Evolutionary conservation across 2,888 invertebrate species (phyloP), one percentile per base, ranked within the genome.

Genomic region (Caenorhabditis doughertyi): DNA sequence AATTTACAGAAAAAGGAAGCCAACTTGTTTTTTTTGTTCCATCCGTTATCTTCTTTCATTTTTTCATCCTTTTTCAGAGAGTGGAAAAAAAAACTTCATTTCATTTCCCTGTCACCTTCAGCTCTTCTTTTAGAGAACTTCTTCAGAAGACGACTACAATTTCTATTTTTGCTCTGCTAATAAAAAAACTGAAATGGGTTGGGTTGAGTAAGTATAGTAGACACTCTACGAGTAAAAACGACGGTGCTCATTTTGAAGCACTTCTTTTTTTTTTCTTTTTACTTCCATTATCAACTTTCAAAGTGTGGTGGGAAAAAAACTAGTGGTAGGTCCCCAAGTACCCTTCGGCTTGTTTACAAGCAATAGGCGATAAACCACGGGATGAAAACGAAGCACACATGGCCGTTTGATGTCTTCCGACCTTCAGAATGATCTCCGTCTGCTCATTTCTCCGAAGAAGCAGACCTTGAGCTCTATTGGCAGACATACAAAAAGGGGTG

Each of bases 361-460:
- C 5, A 27, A 55, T 27, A 49, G 44, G 56, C 55, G 70, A 56
- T 56, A 56, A 70, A 70, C 70, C 49, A 42, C 60, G 44, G 55
- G 53, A 51, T 65, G 64, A 65, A 65, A 65, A 65, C 32, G 51
- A 65, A 11, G 74, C 67, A 68, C 76, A 76, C 67, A 76, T 76
- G 76, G 76, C 32, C 67, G 76, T 76, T 76, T 76, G 76, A 76
- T 68, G 76, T 76, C 58, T 68, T n/a, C 76, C 76, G 76, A 76
- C 76, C 67, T 58, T 60, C 53, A 58, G 47, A 32, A 53, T 67
- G 58, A 67, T 76, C 56, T 58, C 67, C 58, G 49, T 55, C 71
- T 71, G 71, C 58, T 65, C 58, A 35, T 21, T 21, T 42, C 27
- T 67, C 53, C 25, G 49, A 32, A 64, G 64, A 64, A 51, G 32